Conservation (phyloP, 2,113 vertebrate genomes). For the Microcebus jonahi region DNA sequence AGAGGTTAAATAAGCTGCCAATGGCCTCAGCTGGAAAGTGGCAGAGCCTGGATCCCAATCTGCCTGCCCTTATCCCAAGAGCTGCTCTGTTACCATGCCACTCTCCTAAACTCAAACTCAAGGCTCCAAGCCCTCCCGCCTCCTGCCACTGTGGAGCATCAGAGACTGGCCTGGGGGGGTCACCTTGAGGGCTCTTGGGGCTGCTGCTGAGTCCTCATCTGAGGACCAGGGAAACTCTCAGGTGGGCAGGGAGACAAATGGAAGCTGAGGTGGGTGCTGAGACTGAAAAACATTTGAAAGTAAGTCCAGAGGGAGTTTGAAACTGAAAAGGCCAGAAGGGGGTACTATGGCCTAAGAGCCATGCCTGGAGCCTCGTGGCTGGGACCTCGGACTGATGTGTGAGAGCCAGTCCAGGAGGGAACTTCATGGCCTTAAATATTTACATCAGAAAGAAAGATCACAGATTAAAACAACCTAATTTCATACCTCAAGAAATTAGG, state of each 20-base stretch:
- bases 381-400: background rate
- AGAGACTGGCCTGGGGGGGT: background rate
- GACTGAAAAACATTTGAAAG: background rate
- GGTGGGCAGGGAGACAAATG: too few species aligned
- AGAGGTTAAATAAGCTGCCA: background rate
- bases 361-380: background rate
- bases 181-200: background rate
- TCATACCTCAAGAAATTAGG: too few species aligned
- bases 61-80: background rate
- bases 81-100: background rate
- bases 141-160: background rate
- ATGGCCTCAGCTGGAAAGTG: background rate
- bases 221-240: background rate
- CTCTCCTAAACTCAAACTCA: background rate
- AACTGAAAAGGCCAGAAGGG: background rate
- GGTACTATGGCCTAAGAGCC: background rate
- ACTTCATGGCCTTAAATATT: too few species aligned
- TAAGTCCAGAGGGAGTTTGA: background rate
- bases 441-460: too few species aligned
- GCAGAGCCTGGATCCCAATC: background rate
- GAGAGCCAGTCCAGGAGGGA: background rate
- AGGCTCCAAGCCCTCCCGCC: background rate
- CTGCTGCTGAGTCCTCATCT: background rate
- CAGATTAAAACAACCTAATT: too few species aligned
- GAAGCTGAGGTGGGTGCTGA: background rate